Base-by-base conservation (phyloP, 2,888 invertebrate genomes). In the Tetragnatha montana region DNA sequence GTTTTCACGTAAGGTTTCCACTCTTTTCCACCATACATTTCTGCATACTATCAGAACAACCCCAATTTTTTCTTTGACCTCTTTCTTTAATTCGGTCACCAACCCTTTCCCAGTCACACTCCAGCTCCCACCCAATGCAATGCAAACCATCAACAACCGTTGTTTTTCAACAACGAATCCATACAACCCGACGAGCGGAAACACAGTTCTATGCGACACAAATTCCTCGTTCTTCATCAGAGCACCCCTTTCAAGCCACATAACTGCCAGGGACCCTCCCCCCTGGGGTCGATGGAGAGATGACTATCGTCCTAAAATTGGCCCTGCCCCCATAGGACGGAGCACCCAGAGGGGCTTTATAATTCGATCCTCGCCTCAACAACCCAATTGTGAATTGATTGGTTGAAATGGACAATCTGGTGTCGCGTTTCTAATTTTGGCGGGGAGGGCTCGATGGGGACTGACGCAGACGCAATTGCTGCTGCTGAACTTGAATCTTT, bases 281-380 rank as follows among this genome's bases (percentile, higher is more conserved):
- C 68, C 49, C 84, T 51, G 14, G 17, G 7, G 19, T 69, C 35
- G 78, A 35, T n/a, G 35, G 35, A 79, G 70, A 85, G 85, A 85
- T 85, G 85, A 8, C 51, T 85, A 85, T 85, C 85, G 47, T 19
- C 19, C 70, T 51, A 17, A 60, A 60, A 60, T 60, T 60, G 60
- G 60, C 60, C 60, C 60, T 12, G 60, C 10, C 12, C 14, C 4
- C 14, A 17, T 10, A 10, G 60, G 17, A 12, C 12, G 14, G 14
- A 60, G 14, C 60, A 12, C 12, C 60, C 60, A 17, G 35, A 50
- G 74, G 82, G 82, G 82, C 17, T 19, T 60, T 60, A 21, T 82
- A 74, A 82, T 82, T 82, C 60, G 82, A 82, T 82, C 74, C 35
- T 1, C 82, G 19, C 60, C 60, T 74, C 82, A 74, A 81, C 80